These are phyloP conservation scores for Caenorhabditis panamensis DNA, from an alignment of 2,888 invertebrate genomes.

Conservation along the genomic window DNA sequence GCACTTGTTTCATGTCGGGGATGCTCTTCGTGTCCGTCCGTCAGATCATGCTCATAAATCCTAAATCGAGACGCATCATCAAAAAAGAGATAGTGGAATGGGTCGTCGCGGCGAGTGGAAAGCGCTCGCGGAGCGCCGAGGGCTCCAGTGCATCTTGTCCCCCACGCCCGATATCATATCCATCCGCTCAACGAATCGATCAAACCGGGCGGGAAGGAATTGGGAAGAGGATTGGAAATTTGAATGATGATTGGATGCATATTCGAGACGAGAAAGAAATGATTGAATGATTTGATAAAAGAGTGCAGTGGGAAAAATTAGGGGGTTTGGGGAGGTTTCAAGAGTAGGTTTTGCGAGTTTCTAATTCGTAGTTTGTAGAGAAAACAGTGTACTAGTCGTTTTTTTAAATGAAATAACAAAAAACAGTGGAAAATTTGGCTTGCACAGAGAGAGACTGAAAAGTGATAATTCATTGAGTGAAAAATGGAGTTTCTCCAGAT, in stretches of 20 bases:
- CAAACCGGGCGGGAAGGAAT: background rate
- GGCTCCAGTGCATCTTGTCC: background rate
- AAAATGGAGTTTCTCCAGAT: no score
- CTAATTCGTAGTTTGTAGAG: no score
- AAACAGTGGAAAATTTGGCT: no score
- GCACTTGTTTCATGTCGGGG: slow-evolving; percentile 62
- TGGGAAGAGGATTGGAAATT: background rate
- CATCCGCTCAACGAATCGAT: slow-evolving; percentile 1
- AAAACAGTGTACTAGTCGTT: no score
- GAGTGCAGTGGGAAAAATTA: no score
- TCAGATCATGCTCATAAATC: slow-evolving; percentile 60
- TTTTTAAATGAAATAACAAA: no score
- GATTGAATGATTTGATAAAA: background rate
- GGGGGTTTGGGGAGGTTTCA: no score
- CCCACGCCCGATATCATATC: slow-evolving; percentile 12
- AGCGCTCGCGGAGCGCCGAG: background rate
- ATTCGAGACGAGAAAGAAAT: background rate
- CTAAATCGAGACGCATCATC: slow-evolving; percentile 61
- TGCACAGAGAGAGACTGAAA: no score
- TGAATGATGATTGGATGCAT: slow-evolving; percentile 5
- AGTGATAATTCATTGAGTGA: no score
- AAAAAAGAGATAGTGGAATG: slow-evolving; percentile 53
- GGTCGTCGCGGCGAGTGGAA: slow-evolving; percentile 12
- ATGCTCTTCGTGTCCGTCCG: slow-evolving; percentile 35
- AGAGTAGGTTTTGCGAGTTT: no score